Conservation (phyloP, 2,888 invertebrate species). For the Synanthedon vespiformis region DNA sequence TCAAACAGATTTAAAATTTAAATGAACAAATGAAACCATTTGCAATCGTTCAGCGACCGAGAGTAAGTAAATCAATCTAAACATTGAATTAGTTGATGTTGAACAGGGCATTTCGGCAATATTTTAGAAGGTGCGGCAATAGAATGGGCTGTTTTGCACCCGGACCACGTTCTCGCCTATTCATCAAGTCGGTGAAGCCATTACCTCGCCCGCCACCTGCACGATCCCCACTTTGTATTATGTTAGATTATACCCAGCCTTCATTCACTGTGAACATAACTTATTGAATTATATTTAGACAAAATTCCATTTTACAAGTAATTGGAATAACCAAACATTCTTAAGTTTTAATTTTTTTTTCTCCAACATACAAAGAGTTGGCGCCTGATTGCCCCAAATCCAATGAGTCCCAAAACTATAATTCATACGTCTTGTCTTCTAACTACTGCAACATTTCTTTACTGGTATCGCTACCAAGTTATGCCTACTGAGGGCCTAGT, state of each 20-base stretch:
- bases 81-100: conserved; percentile 62
- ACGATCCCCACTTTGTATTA: conserved; percentile 52
- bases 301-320: no score
- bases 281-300: conserved; percentile 17
- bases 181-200: conserved; percentile 59
- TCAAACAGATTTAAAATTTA: neutral
- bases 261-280: conserved; percentile 28
- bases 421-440: no score
- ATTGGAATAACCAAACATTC: no score
- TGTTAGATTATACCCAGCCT: conserved; percentile 44
- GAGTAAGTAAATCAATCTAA: conserved; percentile 55
- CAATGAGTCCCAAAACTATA: no score
- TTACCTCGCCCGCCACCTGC: conserved; percentile 59
- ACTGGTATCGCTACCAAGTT: no score
- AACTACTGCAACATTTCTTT: no score
- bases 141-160: conserved; percentile 53
- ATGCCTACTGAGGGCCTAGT: no score
- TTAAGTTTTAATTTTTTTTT: no score
- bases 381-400: no score
- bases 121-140: conserved; percentile 51
- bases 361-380: no score
- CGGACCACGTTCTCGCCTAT: conserved; percentile 55
- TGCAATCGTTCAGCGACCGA: conserved; percentile 37
- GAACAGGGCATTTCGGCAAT: conserved; percentile 56
- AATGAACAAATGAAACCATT: conserved; percentile 49